phyloP scores from a whole-genome alignment of 2,888 invertebrate genomes.

The Euclidia mi region DNA sequence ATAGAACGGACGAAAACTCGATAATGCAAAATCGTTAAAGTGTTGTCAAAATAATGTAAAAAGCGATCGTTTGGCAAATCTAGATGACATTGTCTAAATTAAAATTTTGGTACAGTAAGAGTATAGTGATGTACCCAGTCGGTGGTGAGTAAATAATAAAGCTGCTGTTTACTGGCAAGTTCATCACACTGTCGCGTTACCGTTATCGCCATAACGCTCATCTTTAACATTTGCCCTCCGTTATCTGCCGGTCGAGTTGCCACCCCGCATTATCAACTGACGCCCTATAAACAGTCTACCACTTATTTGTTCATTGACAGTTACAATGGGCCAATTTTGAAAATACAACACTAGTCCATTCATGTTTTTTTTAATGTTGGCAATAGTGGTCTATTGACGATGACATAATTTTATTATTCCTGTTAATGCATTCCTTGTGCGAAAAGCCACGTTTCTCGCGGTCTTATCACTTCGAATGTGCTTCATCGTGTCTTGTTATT shows the following conservation, averaged over 20 bases:
- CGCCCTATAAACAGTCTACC: constrained; percentile 76
- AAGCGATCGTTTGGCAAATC: no score
- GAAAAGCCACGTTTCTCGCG: constrained; percentile 29
- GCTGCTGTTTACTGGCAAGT: constrained; percentile 77
- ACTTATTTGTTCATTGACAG: constrained; percentile 77
- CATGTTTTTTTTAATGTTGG: constrained; percentile 41
- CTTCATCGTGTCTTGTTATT: background rate
- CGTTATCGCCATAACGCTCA: constrained; percentile 77
- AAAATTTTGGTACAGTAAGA: background rate
- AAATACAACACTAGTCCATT: constrained; percentile 55
- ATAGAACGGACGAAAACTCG: no score
- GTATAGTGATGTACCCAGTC: background rate
- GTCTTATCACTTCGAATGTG: constrained; percentile 15
- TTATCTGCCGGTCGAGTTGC: constrained; percentile 78
- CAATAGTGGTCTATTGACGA: constrained; percentile 47
- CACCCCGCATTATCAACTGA: constrained; percentile 79
- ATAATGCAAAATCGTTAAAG: no score
- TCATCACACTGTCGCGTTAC: constrained; percentile 81
- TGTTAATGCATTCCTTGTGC: constrained; percentile 42
- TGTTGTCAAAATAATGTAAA: no score
- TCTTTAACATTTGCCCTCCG: constrained; percentile 82
- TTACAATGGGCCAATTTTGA: constrained; percentile 64
- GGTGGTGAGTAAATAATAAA: constrained; percentile 61
- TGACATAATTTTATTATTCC: no score
- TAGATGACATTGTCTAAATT: no score